Base-by-base conservation (phyloP, 1,140 invertebrate genomes). In the Zaprionus tsacasi region DNA sequence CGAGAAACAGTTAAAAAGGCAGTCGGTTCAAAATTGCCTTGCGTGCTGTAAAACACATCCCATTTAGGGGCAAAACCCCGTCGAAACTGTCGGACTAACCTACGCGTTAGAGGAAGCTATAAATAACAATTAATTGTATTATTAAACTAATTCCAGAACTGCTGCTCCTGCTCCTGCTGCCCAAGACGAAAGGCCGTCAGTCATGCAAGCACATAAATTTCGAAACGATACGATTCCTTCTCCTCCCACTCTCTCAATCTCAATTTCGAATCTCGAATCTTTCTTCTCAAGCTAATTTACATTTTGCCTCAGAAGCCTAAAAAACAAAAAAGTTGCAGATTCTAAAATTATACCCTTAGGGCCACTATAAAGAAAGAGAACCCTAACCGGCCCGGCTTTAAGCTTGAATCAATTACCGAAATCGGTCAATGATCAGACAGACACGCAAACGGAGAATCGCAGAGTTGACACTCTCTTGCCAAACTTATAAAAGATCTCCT, bases 101-200 rank as follows among this genome's bases (percentile, higher is more conserved):
- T 55, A 54, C 43, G 60, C 69, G 3, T 45, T 59, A 45, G 68
- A 69, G 85, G 85, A 88, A 88, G 85, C 85, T 70, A 88, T 88
- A 88, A 88, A 88, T 88, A 88, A 88, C 78, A 85, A 88, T 88
- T 88, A 88, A 88, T 89, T 89, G 85, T 88, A 81, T 85, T 85
- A 89, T 88, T 88, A 88, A 88, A 88, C 85, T 88, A 88, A 88
- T 89, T 88, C 85, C 21, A 43, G 45, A 50, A 48, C 45, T 48
- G 45, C 45, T 48, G 27, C 27, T 30, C 3, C 45, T 48, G 27
- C 27, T 30, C 3, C 27, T 30, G 15, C 21, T 36, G 56, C 45
- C 48, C 48, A 54, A 69, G 74, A 89, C 78, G 85, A 88, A 89
- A 83, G 78, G 81, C 80, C 78, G 85, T 89, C 85, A 88, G 85